Evolutionary conservation across 2,113 vertebrate species (phyloP), one percentile per base, ranked within the genome.

Genomic region (Acanthochromis polyacanthus): DNA sequence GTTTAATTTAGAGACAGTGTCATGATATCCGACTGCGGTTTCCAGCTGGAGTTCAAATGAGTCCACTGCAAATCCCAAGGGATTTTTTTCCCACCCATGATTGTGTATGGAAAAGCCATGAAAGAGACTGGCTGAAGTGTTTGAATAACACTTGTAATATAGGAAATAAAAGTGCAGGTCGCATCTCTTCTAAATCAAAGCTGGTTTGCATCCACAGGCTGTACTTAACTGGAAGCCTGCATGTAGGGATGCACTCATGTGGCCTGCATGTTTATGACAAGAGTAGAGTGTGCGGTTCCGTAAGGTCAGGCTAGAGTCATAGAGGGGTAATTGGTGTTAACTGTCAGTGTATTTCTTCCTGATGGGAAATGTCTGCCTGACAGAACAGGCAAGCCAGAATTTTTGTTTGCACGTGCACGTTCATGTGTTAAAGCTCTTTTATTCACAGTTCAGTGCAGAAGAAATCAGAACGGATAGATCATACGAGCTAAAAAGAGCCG

Each of bases 291-390:
- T n/a, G 53, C 46, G 73, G 63, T 17, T 82, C 22, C 9, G 1
- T 23, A 52, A 84, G 84, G 69, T 91, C 84, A 87, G n/a, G 11
- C 40, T 1, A 58, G 64, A 82, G 89, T 81, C 86, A 83, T 40
- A 36, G 15, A 79, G 20, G 68, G 72, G 30, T 83, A 82, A 60
- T 68, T 69, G 63, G 52, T 71, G 60, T 69, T 43, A 57, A 38
- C 17, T 66, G 46, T 72, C 58, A 32, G 67, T 38, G 25, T 14
- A 3, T 59, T 76, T 64, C 53, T 57, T 58, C 46, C 53, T 65
- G 22, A 38, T 15, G 22, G 60, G 46, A 76, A 69, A 74, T 17
- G 53, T 55, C 51, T 62, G 50, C 22, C 45, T 53, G 43, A 65
- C 22, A 82, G 45, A 50, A 63, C 32, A 36, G 46, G 28, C 20